Conservation (phyloP, 2,113 vertebrate species). For the Pithys albifrons region DNA sequence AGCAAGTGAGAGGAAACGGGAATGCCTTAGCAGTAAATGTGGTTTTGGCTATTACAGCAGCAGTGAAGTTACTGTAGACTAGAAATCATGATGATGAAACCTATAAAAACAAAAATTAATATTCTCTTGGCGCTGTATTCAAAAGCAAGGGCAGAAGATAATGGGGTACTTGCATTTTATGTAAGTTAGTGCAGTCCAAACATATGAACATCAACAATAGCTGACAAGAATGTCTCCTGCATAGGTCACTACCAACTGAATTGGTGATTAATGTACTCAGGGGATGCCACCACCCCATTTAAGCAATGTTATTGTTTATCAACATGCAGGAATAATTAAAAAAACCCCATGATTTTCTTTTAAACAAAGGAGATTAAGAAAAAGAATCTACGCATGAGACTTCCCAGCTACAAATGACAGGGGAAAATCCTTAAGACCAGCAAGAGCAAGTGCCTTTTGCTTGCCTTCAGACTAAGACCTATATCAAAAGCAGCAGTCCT, state of each 20-base stretch:
- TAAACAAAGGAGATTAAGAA: not conserved
- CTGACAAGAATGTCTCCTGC: not conserved
- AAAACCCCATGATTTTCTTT: not conserved
- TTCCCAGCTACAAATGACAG: not conserved
- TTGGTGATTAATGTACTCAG: not conserved
- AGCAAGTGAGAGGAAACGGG: constrained; percentile 68
- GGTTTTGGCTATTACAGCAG: constrained; percentile 63
- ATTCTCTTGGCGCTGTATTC: constrained; percentile 48
- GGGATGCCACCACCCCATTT: not conserved
- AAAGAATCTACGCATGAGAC: not conserved
- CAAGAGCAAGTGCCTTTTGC: not conserved
- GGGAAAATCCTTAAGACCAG: not conserved
- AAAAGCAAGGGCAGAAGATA: constrained; percentile 24
- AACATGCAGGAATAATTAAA: not conserved
- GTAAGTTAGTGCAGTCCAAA: constrained; percentile 12
- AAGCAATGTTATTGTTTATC: not conserved
- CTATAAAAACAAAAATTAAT: constrained; percentile 65
- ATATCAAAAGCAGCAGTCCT: not conserved
- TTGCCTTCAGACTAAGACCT: not conserved
- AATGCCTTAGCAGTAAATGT: constrained; percentile 66
- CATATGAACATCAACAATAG: not conserved
- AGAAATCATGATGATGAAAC: constrained; percentile 68
- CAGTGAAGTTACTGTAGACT: constrained; percentile 68
- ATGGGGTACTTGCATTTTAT: constrained; percentile 15
- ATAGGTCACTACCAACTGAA: not conserved